Evolutionary conservation across 2,113 vertebrate species (phyloP).

Genomic region (Epinephelus moara): DNA sequence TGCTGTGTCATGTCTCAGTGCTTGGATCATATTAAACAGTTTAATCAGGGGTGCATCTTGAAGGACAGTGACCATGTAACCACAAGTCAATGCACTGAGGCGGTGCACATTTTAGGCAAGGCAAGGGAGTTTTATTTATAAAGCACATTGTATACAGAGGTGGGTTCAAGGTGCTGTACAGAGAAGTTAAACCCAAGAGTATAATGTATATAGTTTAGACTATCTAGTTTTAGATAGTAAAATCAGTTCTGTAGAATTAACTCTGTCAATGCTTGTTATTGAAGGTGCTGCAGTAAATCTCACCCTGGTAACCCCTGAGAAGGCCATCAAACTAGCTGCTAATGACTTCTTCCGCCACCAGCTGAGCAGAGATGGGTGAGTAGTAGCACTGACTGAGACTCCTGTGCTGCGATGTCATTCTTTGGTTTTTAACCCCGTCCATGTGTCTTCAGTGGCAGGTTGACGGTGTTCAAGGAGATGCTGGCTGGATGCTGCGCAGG

Average conservation of each 20-base stretch:
- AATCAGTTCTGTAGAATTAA: too few relatives aligned
- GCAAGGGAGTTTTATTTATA: too few relatives aligned
- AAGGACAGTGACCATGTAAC: background rate
- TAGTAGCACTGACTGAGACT: slow-evolving; percentile 4
- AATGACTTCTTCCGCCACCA: slow-evolving; percentile 87
- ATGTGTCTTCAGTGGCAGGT: slow-evolving; percentile 67
- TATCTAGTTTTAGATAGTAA: too few relatives aligned
- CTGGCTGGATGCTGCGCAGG: slow-evolving; percentile 89
- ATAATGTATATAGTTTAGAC: too few relatives aligned
- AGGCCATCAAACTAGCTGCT: slow-evolving; percentile 88
- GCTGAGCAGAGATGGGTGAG: slow-evolving; percentile 85
- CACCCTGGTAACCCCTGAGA: slow-evolving; percentile 88
- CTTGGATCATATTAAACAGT: slow-evolving; percentile 1
- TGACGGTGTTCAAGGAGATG: slow-evolving; percentile 88
- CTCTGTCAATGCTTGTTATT: slow-evolving; percentile 11
- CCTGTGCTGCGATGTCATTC: accelerated
- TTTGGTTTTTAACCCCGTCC: background rate
- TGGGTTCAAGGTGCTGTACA: too few relatives aligned
- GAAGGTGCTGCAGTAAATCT: slow-evolving; percentile 87
- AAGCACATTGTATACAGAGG: too few relatives aligned
- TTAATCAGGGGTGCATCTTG: background rate
- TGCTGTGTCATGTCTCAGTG: background rate
- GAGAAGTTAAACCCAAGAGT: too few relatives aligned
- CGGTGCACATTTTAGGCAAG: too few relatives aligned
- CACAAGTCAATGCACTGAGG: background rate